Conservation (phyloP, 1,140 invertebrate genomes). For the Tribolium madens region DNA sequence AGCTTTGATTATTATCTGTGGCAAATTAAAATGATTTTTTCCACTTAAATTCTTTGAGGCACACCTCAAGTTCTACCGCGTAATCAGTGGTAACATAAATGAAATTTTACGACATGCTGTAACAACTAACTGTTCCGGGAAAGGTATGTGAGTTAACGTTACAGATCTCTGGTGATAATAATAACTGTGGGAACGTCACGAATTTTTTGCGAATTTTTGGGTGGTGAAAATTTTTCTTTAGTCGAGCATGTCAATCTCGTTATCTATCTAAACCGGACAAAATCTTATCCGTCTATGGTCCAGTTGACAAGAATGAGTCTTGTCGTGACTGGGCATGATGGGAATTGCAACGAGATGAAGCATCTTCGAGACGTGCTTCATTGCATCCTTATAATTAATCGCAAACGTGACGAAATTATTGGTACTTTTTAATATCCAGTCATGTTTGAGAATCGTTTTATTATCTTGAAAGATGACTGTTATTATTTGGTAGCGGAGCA, state of each 20-base stretch:
- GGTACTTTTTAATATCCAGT: background rate
- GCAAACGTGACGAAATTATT: conserved; percentile 37
- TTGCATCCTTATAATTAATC: conserved; percentile 34
- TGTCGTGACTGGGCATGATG: conserved; percentile 30
- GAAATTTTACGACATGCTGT: background rate
- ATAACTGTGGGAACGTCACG: conserved; percentile 15
- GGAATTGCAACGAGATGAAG: conserved; percentile 26
- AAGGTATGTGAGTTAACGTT: background rate
- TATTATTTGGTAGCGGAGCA: conserved; percentile 10
- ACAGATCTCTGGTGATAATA: background rate
- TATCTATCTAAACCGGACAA: conserved; percentile 24
- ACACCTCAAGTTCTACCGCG: too few species aligned
- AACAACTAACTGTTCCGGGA: background rate
- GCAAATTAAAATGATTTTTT: background rate
- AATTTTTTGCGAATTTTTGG: conserved; percentile 16
- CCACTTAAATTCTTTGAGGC: background rate
- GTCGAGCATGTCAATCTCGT: conserved; percentile 3
- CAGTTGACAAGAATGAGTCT: conserved; percentile 25
- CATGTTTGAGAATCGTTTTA: conserved; percentile 6
- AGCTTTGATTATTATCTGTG: background rate
- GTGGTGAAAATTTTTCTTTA: conserved; percentile 5
- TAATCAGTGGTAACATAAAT: background rate
- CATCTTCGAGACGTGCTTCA: conserved; percentile 16
- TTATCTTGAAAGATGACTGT: background rate
- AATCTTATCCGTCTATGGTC: conserved; percentile 7